phyloP scores from a whole-genome alignment of 2,888 invertebrate species.

The Philaethria dido region DNA sequence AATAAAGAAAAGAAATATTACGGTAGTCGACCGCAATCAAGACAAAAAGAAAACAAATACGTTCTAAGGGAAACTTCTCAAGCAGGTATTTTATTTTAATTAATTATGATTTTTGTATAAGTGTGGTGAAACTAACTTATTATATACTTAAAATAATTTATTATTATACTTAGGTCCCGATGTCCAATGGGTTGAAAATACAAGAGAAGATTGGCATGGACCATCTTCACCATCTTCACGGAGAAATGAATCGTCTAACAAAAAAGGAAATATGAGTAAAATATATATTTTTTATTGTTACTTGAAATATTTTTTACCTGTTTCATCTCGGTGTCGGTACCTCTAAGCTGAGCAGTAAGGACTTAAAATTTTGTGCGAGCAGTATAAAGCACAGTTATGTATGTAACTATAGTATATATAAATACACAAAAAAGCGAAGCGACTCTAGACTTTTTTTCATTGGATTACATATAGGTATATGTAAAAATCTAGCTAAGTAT shows the following conservation, averaged over 20 bases:
- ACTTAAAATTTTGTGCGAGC: too few relatives aligned
- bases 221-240: background rate
- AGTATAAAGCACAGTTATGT: too few relatives aligned
- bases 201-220: constrained; percentile 6
- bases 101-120: background rate
- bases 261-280: constrained; percentile 19
- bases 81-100: constrained; percentile 17
- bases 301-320: background rate
- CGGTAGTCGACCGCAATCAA: constrained; percentile 27
- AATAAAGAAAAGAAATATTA: constrained; percentile 16
- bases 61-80: constrained; percentile 9
- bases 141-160: too few relatives aligned
- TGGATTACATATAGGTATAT: too few relatives aligned
- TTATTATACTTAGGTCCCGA: background rate
- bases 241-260: constrained; percentile 7
- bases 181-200: constrained; percentile 18
- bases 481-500: too few relatives aligned
- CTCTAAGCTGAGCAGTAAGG: too few relatives aligned
- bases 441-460: too few relatives aligned
- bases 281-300: background rate
- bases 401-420: too few relatives aligned
- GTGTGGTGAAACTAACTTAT: background rate
- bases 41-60: constrained; percentile 16
- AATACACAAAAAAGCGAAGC: too few relatives aligned
- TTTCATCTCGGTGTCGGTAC: too few relatives aligned